These are phyloP conservation scores for Podarcis cretensis DNA, from an alignment of 2,113 vertebrate genomes.

Conservation along the genomic window DNA sequence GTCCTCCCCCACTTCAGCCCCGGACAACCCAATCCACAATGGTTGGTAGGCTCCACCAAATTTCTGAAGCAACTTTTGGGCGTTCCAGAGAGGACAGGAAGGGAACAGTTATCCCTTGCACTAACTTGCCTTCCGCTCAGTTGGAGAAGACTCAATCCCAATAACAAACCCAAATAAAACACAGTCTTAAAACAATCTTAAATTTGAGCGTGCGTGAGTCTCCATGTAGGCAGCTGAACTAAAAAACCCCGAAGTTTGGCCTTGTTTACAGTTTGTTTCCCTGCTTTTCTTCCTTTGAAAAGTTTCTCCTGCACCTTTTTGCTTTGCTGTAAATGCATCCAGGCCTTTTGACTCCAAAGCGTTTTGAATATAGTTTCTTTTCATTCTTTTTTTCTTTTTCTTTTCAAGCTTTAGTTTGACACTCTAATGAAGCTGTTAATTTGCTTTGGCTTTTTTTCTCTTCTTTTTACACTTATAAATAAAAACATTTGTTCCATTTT, in stretches of 20 bases:
- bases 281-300: neutral
- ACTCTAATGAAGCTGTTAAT: constrained; percentile 40
- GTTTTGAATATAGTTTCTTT: constrained; percentile 5
- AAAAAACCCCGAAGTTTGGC: neutral
- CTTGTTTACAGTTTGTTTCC: neutral
- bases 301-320: constrained; percentile 10
- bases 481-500: constrained; percentile 62
- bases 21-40: neutral
- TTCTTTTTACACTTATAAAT: constrained; percentile 52
- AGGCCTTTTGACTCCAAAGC: constrained; percentile 28
- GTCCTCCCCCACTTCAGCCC: neutral
- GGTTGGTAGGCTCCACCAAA: neutral
- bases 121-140: neutral
- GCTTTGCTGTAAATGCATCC: neutral
- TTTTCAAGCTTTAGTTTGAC: constrained; percentile 27
- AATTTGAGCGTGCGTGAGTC: neutral
- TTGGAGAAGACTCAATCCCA: neutral
- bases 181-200: neutral
- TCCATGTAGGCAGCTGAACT: neutral
- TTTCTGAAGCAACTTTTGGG: neutral
- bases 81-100: neutral
- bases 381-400: neutral
- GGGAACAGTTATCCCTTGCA: neutral
- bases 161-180: neutral
- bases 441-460: constrained; percentile 18